Conservation (phyloP, 2,113 vertebrate species). For the Eurystomus gularis region DNA sequence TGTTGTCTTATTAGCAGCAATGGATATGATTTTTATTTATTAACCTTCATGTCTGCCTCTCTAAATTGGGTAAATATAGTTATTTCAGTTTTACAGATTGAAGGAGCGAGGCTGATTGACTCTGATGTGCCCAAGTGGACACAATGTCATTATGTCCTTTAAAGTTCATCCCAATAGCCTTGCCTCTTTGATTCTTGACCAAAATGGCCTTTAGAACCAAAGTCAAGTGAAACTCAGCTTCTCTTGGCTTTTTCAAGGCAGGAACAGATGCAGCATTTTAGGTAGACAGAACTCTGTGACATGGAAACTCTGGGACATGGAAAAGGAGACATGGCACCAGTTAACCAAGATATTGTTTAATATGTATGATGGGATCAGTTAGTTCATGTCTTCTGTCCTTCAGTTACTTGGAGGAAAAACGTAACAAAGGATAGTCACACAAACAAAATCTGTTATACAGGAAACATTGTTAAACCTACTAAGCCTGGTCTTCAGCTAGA, state of each 20-base stretch:
- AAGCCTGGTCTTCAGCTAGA: background rate
- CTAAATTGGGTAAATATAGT: background rate
- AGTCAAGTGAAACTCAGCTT: background rate
- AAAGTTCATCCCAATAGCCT: background rate
- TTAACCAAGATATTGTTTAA: background rate
- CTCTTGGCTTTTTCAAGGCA: background rate
- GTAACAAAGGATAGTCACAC: background rate
- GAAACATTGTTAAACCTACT: background rate
- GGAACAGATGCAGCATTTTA: background rate
- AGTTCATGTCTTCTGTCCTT: background rate
- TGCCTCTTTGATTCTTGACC: background rate
- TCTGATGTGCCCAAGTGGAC: background rate
- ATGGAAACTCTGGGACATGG: too few relatives aligned
- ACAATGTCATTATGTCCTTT: rapidly evolving
- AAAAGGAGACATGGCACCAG: background rate
- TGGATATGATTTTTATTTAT: conserved; percentile 4
- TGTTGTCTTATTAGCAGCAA: background rate
- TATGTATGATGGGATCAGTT: background rate
- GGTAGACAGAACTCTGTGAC: background rate
- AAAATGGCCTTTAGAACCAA: too few relatives aligned
- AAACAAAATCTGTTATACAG: background rate
- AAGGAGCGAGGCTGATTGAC: background rate
- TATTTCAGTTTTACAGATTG: background rate
- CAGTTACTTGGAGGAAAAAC: background rate
- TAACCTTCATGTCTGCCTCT: background rate